These are phyloP conservation scores for Miichthys miiuy DNA, from an alignment of 2,797 vertebrate species.

Conservation along the genomic window DNA sequence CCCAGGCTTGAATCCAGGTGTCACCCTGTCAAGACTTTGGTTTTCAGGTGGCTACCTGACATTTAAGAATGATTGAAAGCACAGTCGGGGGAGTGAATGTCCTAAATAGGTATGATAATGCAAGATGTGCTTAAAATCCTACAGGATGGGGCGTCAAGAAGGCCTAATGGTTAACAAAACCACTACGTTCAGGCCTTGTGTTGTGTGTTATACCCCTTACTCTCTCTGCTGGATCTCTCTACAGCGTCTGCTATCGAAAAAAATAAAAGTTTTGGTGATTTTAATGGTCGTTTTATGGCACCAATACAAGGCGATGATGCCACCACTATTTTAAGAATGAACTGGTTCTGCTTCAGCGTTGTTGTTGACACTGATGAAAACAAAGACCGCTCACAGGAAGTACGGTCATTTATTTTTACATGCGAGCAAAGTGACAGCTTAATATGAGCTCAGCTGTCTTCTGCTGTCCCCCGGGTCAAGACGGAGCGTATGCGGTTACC, in stretches of 20 bases:
- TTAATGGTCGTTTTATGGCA: neutral
- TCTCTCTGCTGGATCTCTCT: neutral
- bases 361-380: slow-evolving; percentile 27
- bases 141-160: neutral
- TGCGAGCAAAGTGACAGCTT: slow-evolving; percentile 39
- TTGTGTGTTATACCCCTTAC: neutral
- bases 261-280: too few relatives aligned
- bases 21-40: slow-evolving; percentile 19
- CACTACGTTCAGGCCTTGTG: neutral
- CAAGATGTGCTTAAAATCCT: slow-evolving; percentile 19
- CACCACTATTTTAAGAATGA: neutral
- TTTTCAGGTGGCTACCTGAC: slow-evolving; percentile 51
- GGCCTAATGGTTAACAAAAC: neutral
- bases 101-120: slow-evolving; percentile 20
- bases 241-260: neutral
- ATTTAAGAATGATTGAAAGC: slow-evolving; percentile 42
- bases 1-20: slow-evolving; percentile 56
- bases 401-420: slow-evolving; percentile 38
- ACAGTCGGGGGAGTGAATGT: neutral
- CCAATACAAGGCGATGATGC: neutral
- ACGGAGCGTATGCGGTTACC: slow-evolving; percentile 29
- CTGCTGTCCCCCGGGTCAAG: slow-evolving; percentile 29
- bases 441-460: slow-evolving; percentile 58
- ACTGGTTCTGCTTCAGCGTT: neutral
- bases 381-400: slow-evolving; percentile 37